Base-by-base conservation (phyloP, 2,797 vertebrate species). In the Gephyroberyx darwinii region DNA sequence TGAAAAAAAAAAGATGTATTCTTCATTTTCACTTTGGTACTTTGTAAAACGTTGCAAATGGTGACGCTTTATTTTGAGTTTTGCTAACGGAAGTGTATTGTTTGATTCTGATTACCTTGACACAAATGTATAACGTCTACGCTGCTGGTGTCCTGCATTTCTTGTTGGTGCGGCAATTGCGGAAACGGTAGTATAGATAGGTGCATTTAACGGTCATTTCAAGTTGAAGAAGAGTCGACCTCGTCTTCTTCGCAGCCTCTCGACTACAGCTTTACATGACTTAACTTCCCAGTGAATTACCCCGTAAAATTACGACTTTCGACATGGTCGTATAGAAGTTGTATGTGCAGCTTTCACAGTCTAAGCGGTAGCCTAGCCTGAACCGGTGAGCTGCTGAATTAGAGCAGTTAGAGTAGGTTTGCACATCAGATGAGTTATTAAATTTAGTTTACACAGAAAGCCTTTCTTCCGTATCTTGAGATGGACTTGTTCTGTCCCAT, bases 401-500 rank as follows among this genome's bases (percentile, higher is more conserved):
- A 67, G 37, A 71, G 41, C 16, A 54, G 54, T 65, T 37, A 5
- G 31, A 33, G n/a, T 1, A 41, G 68, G 19, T 69, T 47, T 60
- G 1, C 3, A 31, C 57, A 6, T 55, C 55, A 54, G 68, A 5
- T 82, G 57, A 13, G 3, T 45, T 17, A 5, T 45, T 63, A 5
- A 53, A n/a, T 20, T 75, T 67, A 59, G 20, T 68, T 79, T 75
- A 45, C 33, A 20, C 30, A 9, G 17, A 60, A 16, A 67, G 35
- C 8, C 67, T 45, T 71, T 5, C 54, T 26, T 71, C 48, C 3
- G 4, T 41, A 4, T 76, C 50, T 9, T 5, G 47, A 59, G 52
- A 92, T 93, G 92, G 92, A 91, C 62, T 41, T 75, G 0, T 68
- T 68, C 5, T 80, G 64, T 45, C 35, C 48, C 10, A 0, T 76